Evolutionary conservation across 92 coral and sea anemone genomes (phyloP).

Genomic region (Paragorgia papillata): DNA sequence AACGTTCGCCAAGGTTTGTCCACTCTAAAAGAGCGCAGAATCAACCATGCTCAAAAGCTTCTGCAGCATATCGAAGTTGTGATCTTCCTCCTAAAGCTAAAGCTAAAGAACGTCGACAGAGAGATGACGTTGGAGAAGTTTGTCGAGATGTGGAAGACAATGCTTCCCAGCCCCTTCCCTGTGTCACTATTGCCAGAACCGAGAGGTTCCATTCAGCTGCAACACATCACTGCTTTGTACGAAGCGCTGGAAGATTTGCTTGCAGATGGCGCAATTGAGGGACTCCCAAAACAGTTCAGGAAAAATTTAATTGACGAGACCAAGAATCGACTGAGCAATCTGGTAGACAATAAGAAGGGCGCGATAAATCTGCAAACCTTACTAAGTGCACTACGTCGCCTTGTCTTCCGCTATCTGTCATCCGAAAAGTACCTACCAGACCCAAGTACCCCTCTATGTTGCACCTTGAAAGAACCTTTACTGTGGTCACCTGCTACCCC

Average conservation of each 20-base stretch:
- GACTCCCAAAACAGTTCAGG: constrained; percentile 62
- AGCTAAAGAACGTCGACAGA: constrained; percentile 61
- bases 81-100: constrained; percentile 70
- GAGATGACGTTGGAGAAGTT: constrained; percentile 64
- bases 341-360: constrained; percentile 26
- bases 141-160: constrained; percentile 71
- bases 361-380: constrained; percentile 46
- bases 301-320: constrained; percentile 43
- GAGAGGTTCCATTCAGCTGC: constrained; percentile 62
- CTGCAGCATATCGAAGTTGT: constrained; percentile 89
- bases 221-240: constrained; percentile 77
- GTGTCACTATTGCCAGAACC: constrained; percentile 66
- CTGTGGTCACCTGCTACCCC: constrained; percentile 62
- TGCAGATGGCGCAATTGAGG: constrained; percentile 72
- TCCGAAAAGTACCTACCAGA: constrained; percentile 68
- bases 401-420: constrained; percentile 79
- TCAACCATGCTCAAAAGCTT: constrained; percentile 66
- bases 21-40: constrained; percentile 59
- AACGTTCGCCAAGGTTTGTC: constrained; percentile 64
- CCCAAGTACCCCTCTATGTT: constrained; percentile 47
- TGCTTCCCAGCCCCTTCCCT: constrained; percentile 74
- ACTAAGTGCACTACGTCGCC: constrained; percentile 73
- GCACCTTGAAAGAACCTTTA: constrained; percentile 67
- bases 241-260: constrained; percentile 81
- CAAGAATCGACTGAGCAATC: constrained; percentile 3